These are phyloP conservation scores for Caenorhabditis doughertyi DNA, from an alignment of 2,888 invertebrate genomes.

Conservation along the genomic window DNA sequence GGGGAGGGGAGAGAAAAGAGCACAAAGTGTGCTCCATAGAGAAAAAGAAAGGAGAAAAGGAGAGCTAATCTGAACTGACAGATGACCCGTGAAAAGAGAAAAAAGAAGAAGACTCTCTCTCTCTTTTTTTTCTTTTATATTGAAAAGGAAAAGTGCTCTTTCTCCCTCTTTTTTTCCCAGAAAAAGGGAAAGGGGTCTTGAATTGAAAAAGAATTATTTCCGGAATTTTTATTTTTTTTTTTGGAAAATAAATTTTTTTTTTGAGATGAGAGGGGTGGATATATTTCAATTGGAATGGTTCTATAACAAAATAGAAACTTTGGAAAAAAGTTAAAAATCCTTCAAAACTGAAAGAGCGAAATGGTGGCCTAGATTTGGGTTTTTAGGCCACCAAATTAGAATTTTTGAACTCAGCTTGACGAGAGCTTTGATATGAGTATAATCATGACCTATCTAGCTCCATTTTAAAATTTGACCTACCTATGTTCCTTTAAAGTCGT, in stretches of 20 bases:
- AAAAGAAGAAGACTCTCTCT: slow-evolving; percentile 21
- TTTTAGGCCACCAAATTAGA: slow-evolving; percentile 2
- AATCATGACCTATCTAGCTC: too few relatives aligned
- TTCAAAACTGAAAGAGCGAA: too few relatives aligned
- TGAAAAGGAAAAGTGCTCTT: too few relatives aligned
- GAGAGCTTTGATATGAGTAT: neutral
- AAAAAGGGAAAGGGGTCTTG: neutral
- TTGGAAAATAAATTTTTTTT: neutral
- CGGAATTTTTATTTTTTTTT: neutral
- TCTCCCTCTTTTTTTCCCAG: neutral
- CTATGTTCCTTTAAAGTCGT: too few relatives aligned
- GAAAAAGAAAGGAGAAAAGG: slow-evolving; percentile 18
- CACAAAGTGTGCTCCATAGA: slow-evolving; percentile 7
- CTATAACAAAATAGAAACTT: too few relatives aligned
- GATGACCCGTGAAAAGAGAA: slow-evolving; percentile 45
- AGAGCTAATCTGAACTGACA: slow-evolving; percentile 63
- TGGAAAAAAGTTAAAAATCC: too few relatives aligned
- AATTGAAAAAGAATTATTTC: neutral
- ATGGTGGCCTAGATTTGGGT: too few relatives aligned
- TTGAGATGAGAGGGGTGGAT: slow-evolving; percentile 1
- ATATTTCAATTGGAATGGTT: neutral
- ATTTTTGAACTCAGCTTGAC: neutral
- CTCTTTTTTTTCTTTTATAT: slow-evolving; percentile 1
- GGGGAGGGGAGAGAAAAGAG: neutral
- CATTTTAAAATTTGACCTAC: too few relatives aligned